Evolutionary conservation across 2,113 vertebrate species (phyloP).

Genomic region (Athene noctua): DNA sequence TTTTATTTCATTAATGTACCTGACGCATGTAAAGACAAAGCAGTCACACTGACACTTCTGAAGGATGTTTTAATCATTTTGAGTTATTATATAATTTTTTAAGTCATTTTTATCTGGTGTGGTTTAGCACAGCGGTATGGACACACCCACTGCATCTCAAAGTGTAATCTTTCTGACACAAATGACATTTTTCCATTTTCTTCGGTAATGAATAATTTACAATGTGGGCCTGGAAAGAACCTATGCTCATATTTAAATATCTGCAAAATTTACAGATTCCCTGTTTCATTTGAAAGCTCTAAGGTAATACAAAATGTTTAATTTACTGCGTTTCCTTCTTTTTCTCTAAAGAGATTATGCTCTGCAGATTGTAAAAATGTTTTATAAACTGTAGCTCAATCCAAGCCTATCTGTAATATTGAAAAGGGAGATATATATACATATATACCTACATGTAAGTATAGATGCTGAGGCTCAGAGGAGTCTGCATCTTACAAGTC

Average conservation of each 20-base stretch:
- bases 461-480: neutral
- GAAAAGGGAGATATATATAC: neutral
- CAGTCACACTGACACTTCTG: neutral
- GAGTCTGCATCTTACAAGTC: neutral
- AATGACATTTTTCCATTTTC: slow-evolving; percentile 43
- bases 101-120: neutral
- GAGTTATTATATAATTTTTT: neutral
- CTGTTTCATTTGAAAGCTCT: neutral
- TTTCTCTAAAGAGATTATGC: neutral
- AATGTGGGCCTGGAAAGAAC: neutral
- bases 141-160: slow-evolving; percentile 29
- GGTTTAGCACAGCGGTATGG: neutral
- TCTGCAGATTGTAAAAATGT: neutral
- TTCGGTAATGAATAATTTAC: slow-evolving; percentile 24
- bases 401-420: neutral
- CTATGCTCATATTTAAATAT: neutral
- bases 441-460: neutral
- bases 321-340: neutral
- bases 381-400: neutral
- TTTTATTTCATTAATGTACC: neutral
- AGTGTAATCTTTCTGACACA: slow-evolving; percentile 45
- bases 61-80: neutral
- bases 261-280: neutral
- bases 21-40: neutral
- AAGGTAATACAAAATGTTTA: neutral